Percentiles rank a stretch among this genome's conserved stretches.
Evolutionary conservation across 1,140 invertebrate species (phyloP).

Genomic region (Dinoponera quadriceps): DNA sequence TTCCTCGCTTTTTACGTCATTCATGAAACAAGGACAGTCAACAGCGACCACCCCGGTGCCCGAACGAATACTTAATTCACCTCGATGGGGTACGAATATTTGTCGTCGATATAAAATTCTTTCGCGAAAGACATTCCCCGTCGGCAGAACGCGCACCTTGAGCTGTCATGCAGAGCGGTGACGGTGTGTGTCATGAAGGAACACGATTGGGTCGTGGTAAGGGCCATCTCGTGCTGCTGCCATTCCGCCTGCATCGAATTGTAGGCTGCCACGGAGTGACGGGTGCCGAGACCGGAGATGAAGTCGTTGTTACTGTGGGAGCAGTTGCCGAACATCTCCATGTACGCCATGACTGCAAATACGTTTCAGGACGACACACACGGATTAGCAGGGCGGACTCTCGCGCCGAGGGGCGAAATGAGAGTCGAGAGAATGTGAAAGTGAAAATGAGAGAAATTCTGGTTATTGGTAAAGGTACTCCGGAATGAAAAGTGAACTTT

Average conservation of each 20-base stretch:
- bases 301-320: constrained; percentile 92
- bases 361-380: constrained; percentile 46
- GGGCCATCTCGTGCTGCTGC: constrained; percentile 88
- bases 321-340: constrained; percentile 97
- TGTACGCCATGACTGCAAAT: constrained; percentile 96
- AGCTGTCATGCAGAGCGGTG: constrained; percentile 82
- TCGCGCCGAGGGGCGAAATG: too few relatives aligned
- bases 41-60: too few relatives aligned
- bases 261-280: constrained; percentile 93
- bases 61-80: too few relatives aligned
- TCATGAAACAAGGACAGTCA: too few relatives aligned
- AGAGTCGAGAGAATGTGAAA: not conserved
- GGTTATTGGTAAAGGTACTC: too few relatives aligned
- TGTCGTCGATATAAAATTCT: too few relatives aligned
- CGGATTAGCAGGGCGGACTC: constrained; percentile 39
- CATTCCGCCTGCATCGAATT: constrained; percentile 89
- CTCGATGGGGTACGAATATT: too few relatives aligned
- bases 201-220: constrained; percentile 87
- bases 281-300: constrained; percentile 86
- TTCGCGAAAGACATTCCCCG: too few relatives aligned
- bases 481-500: too few relatives aligned
- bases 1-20: too few relatives aligned
- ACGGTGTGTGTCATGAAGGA: constrained; percentile 86
- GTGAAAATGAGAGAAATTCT: not conserved
- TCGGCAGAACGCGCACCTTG: constrained; percentile 80